Conservation (phyloP, 2,797 vertebrate genomes). For the Molossus alvarezi region DNA sequence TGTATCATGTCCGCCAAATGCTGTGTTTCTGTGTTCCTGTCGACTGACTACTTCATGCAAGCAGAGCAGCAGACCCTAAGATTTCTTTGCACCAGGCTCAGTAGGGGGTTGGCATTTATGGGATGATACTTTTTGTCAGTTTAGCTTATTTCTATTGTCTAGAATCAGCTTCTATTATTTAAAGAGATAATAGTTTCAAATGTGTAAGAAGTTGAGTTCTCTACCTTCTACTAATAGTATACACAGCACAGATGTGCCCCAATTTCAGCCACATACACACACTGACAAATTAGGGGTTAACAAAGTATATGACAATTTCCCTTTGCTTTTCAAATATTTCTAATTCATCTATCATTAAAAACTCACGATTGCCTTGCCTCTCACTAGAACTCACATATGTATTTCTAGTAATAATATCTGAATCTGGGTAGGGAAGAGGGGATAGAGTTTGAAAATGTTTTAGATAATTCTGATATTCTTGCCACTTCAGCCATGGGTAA, state of each 20-base stretch:
- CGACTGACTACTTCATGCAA: too few species aligned
- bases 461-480: not conserved
- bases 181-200: not conserved
- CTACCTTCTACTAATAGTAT: not conserved
- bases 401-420: not conserved
- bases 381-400: not conserved
- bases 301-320: not conserved
- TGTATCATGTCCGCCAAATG: not conserved
- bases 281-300: not conserved
- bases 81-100: accelerated
- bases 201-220: not conserved
- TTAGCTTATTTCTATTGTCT: not conserved
- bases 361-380: too few species aligned
- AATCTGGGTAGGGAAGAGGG: not conserved
- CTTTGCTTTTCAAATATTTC: not conserved
- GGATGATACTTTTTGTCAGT: not conserved
- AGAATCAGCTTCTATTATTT: not conserved
- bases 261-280: not conserved
- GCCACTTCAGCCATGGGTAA: not conserved
- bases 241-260: not conserved
- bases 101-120: accelerated
- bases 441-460: not conserved
- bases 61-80: not conserved
- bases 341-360: not conserved
- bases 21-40: not conserved